A percentile compares a stretch with the other conserved stretches of the same genome.
These are phyloP conservation scores for Rhagoletis pomonella DNA, from an alignment of 1,140 invertebrate genomes.

Conservation along the genomic window DNA sequence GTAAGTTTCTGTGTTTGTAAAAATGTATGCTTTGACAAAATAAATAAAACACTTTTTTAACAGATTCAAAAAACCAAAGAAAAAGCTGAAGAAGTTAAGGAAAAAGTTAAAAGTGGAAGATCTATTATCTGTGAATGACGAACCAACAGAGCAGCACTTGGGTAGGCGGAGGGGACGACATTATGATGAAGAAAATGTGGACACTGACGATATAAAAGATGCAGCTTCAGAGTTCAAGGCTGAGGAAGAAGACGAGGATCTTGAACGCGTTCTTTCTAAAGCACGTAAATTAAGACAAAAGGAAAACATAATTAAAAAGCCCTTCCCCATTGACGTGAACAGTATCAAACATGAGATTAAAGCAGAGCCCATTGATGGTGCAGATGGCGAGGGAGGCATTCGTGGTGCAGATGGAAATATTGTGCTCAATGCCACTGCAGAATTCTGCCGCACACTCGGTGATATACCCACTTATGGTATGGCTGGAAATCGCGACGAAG, in stretches of 20 bases:
- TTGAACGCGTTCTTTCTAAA: constrained; percentile 85
- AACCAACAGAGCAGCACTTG: constrained; percentile 75
- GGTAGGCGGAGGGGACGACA: constrained; percentile 74
- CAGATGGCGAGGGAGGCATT: constrained; percentile 64
- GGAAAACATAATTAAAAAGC: constrained; percentile 74
- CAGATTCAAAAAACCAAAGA: constrained; percentile 95
- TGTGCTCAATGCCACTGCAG: constrained; percentile 93
- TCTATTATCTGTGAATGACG: constrained; percentile 71
- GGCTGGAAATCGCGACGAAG: constrained; percentile 90
- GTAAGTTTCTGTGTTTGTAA: constrained; percentile 59
- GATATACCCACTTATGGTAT: constrained; percentile 95
- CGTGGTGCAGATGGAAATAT: constrained; percentile 75
- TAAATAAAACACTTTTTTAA: background rate
- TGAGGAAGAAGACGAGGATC: constrained; percentile 82
- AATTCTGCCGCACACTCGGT: constrained; percentile 96
- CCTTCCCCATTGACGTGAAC: constrained; percentile 72
- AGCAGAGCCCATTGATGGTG: constrained; percentile 73
- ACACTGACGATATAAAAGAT: constrained; percentile 78
- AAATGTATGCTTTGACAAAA: background rate
- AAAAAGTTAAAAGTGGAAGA: constrained; percentile 79
- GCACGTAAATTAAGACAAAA: constrained; percentile 83
- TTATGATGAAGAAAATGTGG: constrained; percentile 65
- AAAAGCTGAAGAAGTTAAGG: constrained; percentile 82
- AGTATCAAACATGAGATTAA: constrained; percentile 73
- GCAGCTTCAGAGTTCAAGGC: constrained; percentile 74